A percentile compares a stretch with the other conserved stretches of the same genome.
Evolutionary conservation across 1,140 invertebrate genomes (phyloP).

Genomic region (Musca domestica): DNA sequence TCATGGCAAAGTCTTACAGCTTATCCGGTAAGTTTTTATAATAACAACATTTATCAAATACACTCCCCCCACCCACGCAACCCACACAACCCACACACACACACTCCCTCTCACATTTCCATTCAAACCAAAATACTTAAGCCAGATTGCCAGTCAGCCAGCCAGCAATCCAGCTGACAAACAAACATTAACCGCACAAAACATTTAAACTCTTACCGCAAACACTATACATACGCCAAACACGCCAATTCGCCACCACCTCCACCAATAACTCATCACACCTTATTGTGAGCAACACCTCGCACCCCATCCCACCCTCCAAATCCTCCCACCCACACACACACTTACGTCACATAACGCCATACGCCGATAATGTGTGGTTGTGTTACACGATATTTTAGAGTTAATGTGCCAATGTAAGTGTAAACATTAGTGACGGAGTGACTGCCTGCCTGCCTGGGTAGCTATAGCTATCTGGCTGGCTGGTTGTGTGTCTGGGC

Average conservation of each 20-base stretch:
- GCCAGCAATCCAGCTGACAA: not conserved
- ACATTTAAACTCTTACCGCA: conserved; percentile 1
- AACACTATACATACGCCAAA: too few relatives aligned
- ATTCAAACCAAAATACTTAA: not conserved
- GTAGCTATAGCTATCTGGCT: too few relatives aligned
- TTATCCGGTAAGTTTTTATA: conserved; percentile 65
- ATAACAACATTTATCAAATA: not conserved
- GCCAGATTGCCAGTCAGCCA: not conserved
- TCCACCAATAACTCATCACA: too few relatives aligned
- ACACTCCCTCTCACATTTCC: not conserved
- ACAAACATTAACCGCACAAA: conserved; percentile 10
- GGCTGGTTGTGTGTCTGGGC: too few relatives aligned
- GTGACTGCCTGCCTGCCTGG: too few relatives aligned
- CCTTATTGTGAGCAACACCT: too few relatives aligned
- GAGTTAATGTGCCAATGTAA: too few relatives aligned
- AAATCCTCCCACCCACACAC: not conserved
- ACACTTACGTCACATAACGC: conserved; percentile 10
- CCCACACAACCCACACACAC: not conserved
- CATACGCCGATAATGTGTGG: conserved; percentile 10
- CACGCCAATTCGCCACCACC: not conserved
- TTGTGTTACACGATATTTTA: not conserved
- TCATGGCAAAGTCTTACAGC: conserved; percentile 78
- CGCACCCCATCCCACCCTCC: not conserved
- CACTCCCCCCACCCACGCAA: not conserved
- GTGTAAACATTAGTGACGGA: too few relatives aligned